phyloP scores from a whole-genome alignment of 1,140 invertebrate genomes.

The Lanistes nyassanus region DNA sequence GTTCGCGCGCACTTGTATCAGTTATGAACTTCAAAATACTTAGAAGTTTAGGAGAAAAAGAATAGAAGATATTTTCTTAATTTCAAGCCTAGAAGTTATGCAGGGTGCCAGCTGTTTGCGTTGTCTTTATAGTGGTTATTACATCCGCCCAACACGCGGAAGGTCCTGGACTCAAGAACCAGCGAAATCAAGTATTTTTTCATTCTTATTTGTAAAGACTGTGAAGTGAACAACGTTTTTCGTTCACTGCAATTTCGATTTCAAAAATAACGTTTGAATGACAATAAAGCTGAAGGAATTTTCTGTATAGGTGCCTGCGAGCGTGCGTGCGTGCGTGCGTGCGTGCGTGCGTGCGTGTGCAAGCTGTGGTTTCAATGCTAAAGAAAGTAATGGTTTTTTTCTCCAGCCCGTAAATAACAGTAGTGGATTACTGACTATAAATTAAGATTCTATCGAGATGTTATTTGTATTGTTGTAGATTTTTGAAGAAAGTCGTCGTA shows the following conservation, averaged over 20 bases:
- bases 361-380: too few relatives aligned
- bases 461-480: not conserved
- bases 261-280: not conserved
- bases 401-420: too few relatives aligned
- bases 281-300: not conserved
- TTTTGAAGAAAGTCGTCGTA: not conserved
- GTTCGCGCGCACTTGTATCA: too few relatives aligned
- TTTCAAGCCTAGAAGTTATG: too few relatives aligned
- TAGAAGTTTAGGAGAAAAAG: not conserved
- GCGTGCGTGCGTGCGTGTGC: too few relatives aligned
- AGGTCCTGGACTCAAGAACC: not conserved
- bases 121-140: not conserved
- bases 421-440: too few relatives aligned
- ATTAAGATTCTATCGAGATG: not conserved
- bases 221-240: too few relatives aligned
- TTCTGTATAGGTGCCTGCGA: not conserved
- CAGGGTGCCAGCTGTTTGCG: too few relatives aligned
- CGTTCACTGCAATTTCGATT: not conserved
- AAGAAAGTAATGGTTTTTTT: too few relatives aligned
- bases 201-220: too few relatives aligned
- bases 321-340: constrained; percentile 14
- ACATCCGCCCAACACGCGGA: not conserved
- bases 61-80: not conserved
- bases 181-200: not conserved
- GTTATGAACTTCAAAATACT: too few relatives aligned